Evolutionary conservation across 2,888 invertebrate species (phyloP).

Genomic region (Rhamnusium bicolor): DNA sequence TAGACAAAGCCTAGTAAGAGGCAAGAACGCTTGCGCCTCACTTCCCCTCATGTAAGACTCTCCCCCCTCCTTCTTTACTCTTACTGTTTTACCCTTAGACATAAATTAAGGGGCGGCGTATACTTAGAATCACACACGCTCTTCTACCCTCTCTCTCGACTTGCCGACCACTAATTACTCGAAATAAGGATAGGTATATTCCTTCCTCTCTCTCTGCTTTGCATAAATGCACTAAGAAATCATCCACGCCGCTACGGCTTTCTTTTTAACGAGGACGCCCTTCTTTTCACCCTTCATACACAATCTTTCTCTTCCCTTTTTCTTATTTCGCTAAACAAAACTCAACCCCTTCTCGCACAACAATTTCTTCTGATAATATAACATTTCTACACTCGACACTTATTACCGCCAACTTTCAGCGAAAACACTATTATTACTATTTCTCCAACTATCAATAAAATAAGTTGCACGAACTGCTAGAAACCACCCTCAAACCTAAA

Average conservation of each 20-base stretch:
- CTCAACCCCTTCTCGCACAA: slow-evolving; percentile 41
- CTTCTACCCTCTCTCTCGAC: slow-evolving; percentile 66
- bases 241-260: slow-evolving; percentile 61
- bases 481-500: not conserved
- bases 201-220: slow-evolving; percentile 66
- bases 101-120: slow-evolving; percentile 72
- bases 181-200: slow-evolving; percentile 61
- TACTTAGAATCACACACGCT: slow-evolving; percentile 71
- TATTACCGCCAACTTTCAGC: not conserved
- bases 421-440: not conserved
- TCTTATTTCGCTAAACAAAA: slow-evolving; percentile 62
- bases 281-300: slow-evolving; percentile 62
- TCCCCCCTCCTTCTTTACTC: slow-evolving; percentile 66
- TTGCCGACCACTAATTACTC: slow-evolving; percentile 71
- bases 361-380: not conserved
- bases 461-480: not conserved
- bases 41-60: slow-evolving; percentile 64
- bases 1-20: slow-evolving; percentile 73
- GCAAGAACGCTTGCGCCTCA: slow-evolving; percentile 71
- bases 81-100: slow-evolving; percentile 72
- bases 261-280: slow-evolving; percentile 66
- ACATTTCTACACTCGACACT: not conserved
- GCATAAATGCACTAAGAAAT: slow-evolving; percentile 70
- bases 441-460: not conserved
- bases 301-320: slow-evolving; percentile 58